Base-by-base conservation (phyloP, 2,888 invertebrate species). In the Loripinus fragilis region DNA sequence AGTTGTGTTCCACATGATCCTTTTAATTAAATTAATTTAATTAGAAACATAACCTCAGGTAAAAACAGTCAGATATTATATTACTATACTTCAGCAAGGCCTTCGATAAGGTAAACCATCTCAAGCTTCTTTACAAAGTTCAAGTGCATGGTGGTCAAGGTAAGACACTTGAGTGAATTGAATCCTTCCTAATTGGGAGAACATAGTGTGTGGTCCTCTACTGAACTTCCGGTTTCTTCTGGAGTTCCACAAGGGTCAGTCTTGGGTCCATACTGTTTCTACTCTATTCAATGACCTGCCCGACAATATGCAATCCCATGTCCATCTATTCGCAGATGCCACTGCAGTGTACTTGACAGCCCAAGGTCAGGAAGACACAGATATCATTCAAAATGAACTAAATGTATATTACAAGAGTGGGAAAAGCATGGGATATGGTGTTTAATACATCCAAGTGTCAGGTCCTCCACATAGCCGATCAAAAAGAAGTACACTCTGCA, bases 41-140 rank as follows among this genome's bases (percentile, higher is more conserved):
- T n/a, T n/a, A 71, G 68, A 71, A 72, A 67, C 38, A 23, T 67
- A 5, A 72, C 41, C 15, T 28, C 38, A 48, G 71, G 68, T 41
- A 64, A 12, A n/a, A 67, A 25, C 76, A 76, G 33, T 67, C 72
- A 33, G 76, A 76, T 38, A 38, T 71, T 25, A 65, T 76, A 10
- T 66, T 76, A n/a, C 55, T 73, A 12, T 60, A 77, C n/a, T 73
- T 77, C 69, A 48, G 68, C 28, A 76, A 76, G 52, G 68, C 71
- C 28, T 68, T 68, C 33, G 76, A 76, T 30, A 76, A 67, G 55
- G 67, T 68, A 42, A 76, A 52, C 35, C 71, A 76, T 23, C 38
- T 60, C n/a, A 76, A 71, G 35, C 68, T 72, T n/a, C 35, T 71
- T 3, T 67, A 42, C 45, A 72, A 60, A 41, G 17, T 67, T 15